Conservation (phyloP, 2,113 vertebrate genomes). For the Thymallus thymallus region DNA sequence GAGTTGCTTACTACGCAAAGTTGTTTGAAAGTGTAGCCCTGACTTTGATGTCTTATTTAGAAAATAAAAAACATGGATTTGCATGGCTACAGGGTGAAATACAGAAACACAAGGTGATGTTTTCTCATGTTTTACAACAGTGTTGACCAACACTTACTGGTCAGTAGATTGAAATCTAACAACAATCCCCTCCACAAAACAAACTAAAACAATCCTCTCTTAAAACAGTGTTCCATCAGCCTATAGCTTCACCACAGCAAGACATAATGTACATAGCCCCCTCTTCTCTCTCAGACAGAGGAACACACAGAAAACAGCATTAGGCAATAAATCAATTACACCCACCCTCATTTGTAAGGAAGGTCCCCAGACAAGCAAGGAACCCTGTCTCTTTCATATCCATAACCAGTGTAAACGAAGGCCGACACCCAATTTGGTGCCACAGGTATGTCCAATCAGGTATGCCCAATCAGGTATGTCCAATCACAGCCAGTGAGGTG, state of each 20-base stretch:
- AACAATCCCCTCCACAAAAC: not conserved
- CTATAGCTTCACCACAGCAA: not conserved
- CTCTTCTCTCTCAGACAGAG: not conserved
- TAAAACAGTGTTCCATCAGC: not conserved
- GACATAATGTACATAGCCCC: too few relatives aligned
- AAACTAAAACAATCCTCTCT: not conserved
- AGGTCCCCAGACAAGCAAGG: not conserved
- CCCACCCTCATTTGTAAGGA: not conserved
- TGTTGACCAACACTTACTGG: not conserved
- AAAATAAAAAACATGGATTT: not conserved
- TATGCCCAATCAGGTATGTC: not conserved
- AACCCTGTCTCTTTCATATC: not conserved
- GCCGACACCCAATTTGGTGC: not conserved
- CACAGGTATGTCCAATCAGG: not conserved
- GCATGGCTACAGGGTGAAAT: constrained; percentile 12
- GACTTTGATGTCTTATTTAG: constrained; percentile 7
- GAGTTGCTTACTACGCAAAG: constrained; percentile 4
- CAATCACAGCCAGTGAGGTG: constrained; percentile 1
- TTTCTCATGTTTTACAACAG: not conserved
- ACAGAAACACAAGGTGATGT: constrained; percentile 8
- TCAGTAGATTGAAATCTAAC: not conserved
- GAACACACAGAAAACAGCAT: not conserved
- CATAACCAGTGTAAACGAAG: not conserved
- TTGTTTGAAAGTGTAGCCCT: not conserved
- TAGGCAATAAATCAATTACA: not conserved